A percentile compares a stretch with the other conserved stretches of the same genome.
Conservation (phyloP, 64 coral and sea anemone species). For the Platygyra sinensis region DNA sequence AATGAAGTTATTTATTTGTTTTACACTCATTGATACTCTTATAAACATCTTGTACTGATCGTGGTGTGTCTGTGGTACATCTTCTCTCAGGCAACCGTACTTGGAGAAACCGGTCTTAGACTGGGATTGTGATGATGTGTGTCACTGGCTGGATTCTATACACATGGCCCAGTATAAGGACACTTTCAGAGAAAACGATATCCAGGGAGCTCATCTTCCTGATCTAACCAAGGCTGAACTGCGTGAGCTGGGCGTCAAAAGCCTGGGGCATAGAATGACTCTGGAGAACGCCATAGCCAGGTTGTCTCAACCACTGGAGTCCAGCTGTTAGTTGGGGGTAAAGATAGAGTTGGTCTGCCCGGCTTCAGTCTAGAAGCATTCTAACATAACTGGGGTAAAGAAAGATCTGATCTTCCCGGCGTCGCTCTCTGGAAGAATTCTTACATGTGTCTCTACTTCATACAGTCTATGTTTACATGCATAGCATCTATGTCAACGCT, state of each 20-base stretch:
- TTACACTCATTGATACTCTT: too few species aligned
- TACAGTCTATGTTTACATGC: too few species aligned
- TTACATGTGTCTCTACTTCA: too few species aligned
- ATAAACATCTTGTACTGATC: background rate
- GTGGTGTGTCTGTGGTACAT: background rate
- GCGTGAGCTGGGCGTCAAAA: conserved; percentile 90
- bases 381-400: background rate
- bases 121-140: conserved; percentile 85
- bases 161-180: conserved; percentile 79
- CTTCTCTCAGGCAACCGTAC: background rate
- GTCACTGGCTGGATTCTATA: conserved; percentile 90
- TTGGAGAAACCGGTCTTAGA: conserved; percentile 76
- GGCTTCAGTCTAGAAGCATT: background rate
- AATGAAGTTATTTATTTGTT: too few species aligned
- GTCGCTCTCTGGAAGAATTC: background rate
- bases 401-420: background rate
- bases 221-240: conserved; percentile 88
- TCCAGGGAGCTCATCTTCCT: conserved; percentile 86
- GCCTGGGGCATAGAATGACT: conserved; percentile 95
- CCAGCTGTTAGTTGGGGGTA: conserved; percentile 63
- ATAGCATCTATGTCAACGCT: too few species aligned
- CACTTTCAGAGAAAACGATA: conserved; percentile 93
- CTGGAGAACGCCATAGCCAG: conserved; percentile 90
- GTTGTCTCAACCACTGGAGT: conserved; percentile 85
- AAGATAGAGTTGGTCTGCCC: background rate